These are phyloP conservation scores for Rapana venosa DNA, from an alignment of 2,888 invertebrate species.

Conservation along the genomic window DNA sequence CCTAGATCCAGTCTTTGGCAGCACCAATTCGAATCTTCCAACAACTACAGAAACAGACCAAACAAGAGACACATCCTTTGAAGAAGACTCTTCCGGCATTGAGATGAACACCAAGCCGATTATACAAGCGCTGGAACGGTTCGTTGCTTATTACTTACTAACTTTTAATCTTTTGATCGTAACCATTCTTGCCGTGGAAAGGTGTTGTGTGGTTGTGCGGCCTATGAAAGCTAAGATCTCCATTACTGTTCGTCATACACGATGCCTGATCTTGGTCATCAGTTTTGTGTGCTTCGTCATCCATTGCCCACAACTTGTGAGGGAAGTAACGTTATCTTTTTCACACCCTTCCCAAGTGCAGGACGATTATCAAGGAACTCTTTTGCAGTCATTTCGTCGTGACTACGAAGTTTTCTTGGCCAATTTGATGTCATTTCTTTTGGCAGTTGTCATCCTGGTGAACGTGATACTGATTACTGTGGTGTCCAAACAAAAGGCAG, in stretches of 20 bases:
- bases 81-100: background rate
- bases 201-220: slow-evolving; percentile 12
- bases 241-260: slow-evolving; percentile 27
- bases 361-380: slow-evolving; percentile 39
- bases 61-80: background rate
- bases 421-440: slow-evolving; percentile 36
- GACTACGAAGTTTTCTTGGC: slow-evolving; percentile 32
- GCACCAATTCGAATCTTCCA: background rate
- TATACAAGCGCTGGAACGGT: slow-evolving; percentile 28
- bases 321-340: slow-evolving; percentile 4
- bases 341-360: background rate
- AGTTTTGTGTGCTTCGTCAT: slow-evolving; percentile 12
- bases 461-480: slow-evolving; percentile 5
- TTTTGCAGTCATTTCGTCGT: slow-evolving; percentile 39
- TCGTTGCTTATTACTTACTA: slow-evolving; percentile 41
- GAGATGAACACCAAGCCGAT: slow-evolving; percentile 37
- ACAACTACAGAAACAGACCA: background rate
- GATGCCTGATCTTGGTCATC: slow-evolving; percentile 11
- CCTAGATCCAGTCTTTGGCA: background rate
- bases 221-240: slow-evolving; percentile 25
- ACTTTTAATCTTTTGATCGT: slow-evolving; percentile 36
- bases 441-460: background rate
- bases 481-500: background rate
- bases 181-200: slow-evolving; percentile 10
- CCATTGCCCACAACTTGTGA: slow-evolving; percentile 38